Percentiles rank a stretch among this genome's conserved stretches.
Conservation (phyloP, 2,888 invertebrate species). For the Phragmatobia fuliginosa region DNA sequence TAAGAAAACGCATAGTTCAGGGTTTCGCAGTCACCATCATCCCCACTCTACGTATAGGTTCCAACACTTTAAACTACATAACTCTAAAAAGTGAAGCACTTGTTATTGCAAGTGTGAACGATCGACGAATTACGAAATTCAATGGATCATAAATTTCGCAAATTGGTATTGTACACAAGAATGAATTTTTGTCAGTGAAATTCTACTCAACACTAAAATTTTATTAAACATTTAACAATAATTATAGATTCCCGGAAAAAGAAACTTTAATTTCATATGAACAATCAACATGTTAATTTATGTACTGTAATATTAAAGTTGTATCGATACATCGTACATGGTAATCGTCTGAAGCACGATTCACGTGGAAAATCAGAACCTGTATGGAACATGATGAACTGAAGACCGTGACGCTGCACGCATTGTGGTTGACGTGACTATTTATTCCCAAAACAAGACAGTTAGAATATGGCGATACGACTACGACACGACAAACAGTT, state of each 20-base stretch:
- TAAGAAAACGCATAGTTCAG: too few relatives aligned
- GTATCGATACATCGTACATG: constrained; percentile 22
- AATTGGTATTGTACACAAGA: not conserved
- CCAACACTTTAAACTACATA: too few relatives aligned
- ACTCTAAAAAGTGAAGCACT: too few relatives aligned
- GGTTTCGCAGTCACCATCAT: too few relatives aligned
- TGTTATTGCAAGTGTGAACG: too few relatives aligned
- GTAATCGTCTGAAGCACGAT: constrained; percentile 50
- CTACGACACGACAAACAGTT: constrained; percentile 1
- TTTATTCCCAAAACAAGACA: constrained; percentile 54
- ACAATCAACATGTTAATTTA: not conserved
- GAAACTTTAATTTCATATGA: not conserved
- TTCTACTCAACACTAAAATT: not conserved
- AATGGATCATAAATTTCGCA: not conserved
- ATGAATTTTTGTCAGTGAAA: not conserved
- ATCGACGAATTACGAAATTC: too few relatives aligned
- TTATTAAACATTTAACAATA: not conserved
- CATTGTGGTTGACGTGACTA: constrained; percentile 66
- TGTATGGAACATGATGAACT: constrained; percentile 60
- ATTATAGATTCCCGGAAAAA: not conserved
- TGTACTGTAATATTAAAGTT: not conserved
- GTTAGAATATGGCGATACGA: constrained; percentile 35
- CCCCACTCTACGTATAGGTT: too few relatives aligned
- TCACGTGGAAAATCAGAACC: constrained; percentile 57
- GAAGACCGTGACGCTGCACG: constrained; percentile 62